Evolutionary conservation across 2,888 invertebrate species (phyloP).

Genomic region (Cepaea hortensis): DNA sequence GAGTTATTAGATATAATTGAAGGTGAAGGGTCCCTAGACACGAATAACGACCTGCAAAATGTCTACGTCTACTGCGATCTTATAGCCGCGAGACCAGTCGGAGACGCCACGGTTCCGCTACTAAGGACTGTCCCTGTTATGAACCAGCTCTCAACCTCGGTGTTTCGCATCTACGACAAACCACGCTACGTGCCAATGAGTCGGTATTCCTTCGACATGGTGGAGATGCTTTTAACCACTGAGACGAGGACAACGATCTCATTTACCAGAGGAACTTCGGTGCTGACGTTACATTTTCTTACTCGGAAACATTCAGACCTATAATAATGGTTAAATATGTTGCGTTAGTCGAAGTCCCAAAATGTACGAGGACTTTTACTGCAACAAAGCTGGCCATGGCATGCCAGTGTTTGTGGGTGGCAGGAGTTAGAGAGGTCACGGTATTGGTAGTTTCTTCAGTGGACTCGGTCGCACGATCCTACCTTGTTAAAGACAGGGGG

Average conservation of each 20-base stretch:
- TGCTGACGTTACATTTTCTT: constrained; percentile 38
- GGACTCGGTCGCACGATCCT: constrained; percentile 14
- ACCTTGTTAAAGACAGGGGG: constrained; percentile 31
- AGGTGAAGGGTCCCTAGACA: too few species aligned
- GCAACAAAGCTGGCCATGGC: too few species aligned
- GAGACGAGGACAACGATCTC: neutral
- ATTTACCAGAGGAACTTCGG: constrained; percentile 8
- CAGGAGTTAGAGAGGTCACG: too few species aligned
- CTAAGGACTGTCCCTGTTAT: neutral
- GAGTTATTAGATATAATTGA: too few species aligned
- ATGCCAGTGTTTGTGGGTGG: too few species aligned
- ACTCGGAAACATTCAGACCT: neutral
- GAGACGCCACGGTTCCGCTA: neutral
- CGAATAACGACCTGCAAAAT: neutral
- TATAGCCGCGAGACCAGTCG: neutral
- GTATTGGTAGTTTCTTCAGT: constrained; percentile 22
- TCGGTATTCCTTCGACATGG: neutral
- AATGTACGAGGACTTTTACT: constrained; percentile 1
- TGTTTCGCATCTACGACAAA: too few species aligned
- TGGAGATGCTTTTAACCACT: neutral
- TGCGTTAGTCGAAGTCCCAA: neutral
- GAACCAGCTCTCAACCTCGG: neutral
- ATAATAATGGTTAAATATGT: neutral
- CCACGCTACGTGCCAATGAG: neutral
- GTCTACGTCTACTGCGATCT: neutral